These are phyloP conservation scores for Geotrypetes seraphini DNA, from an alignment of 2,797 vertebrate species.

Conservation along the genomic window DNA sequence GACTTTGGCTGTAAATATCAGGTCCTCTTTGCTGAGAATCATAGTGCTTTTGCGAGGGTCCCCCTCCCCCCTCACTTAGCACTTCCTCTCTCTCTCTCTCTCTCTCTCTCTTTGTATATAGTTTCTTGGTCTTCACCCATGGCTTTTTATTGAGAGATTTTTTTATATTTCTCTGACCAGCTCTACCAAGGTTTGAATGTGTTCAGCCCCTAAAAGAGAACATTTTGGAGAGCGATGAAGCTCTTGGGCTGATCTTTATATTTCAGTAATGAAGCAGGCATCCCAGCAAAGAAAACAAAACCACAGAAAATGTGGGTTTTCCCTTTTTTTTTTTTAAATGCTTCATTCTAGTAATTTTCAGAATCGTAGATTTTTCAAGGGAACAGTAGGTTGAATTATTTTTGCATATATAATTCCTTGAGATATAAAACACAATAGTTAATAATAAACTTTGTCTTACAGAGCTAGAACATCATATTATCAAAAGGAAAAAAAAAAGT, in stretches of 20 bases:
- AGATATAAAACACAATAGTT: slow-evolving; percentile 59
- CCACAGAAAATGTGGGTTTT: slow-evolving; percentile 53
- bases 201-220: slow-evolving; percentile 5
- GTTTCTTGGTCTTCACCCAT: too few species aligned
- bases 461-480: slow-evolving; percentile 50
- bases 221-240: slow-evolving; percentile 20
- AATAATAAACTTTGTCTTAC: slow-evolving; percentile 61
- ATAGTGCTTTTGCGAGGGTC: too few species aligned
- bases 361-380: slow-evolving; percentile 38
- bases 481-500: slow-evolving; percentile 67
- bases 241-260: slow-evolving; percentile 33
- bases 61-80: too few species aligned
- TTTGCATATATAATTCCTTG: too few species aligned
- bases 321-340: slow-evolving; percentile 56
- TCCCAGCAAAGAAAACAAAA: slow-evolving; percentile 48
- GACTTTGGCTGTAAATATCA: background rate
- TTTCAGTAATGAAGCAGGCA: slow-evolving; percentile 37
- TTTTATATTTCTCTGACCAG: background rate
- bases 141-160: background rate
- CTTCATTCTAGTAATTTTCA: slow-evolving; percentile 22
- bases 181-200: background rate
- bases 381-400: slow-evolving; percentile 32
- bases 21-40: too few species aligned
- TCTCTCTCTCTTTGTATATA: background rate
- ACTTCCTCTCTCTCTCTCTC: background rate